Conservation (phyloP, 1,140 invertebrate genomes). For the Glossosoma conforme region DNA sequence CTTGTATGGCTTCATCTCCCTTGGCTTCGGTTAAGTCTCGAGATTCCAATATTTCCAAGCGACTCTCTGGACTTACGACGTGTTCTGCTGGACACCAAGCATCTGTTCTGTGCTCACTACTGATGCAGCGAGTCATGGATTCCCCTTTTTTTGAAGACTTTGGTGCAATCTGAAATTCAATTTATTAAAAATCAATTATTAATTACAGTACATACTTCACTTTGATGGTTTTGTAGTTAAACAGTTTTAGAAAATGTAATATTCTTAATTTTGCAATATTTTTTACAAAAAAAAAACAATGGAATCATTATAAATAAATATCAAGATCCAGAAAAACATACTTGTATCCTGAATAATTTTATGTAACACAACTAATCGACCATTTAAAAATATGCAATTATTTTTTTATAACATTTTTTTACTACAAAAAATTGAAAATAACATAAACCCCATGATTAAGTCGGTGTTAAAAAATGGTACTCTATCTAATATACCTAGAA, state of each 20-base stretch:
- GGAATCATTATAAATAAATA: no score
- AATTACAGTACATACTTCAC: neutral
- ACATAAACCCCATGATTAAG: no score
- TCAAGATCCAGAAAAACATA: no score
- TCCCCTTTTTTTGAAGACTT: slow-evolving; percentile 6
- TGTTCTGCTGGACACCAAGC: slow-evolving; percentile 13
- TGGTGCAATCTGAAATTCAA: slow-evolving; percentile 7
- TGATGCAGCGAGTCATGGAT: slow-evolving; percentile 4
- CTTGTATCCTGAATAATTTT: no score
- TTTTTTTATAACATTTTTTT: no score
- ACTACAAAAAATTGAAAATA: no score
- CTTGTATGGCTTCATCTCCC: slow-evolving; percentile 5
- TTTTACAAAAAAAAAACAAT: neutral
- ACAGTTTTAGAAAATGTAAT: neutral
- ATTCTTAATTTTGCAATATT: neutral
- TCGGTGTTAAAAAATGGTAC: no score
- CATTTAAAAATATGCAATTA: no score
- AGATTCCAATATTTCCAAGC: neutral
- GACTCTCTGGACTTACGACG: slow-evolving; percentile 1
- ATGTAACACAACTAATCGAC: no score
- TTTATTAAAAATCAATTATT: neutral
- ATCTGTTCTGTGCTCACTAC: slow-evolving; percentile 1
- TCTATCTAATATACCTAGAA: no score
- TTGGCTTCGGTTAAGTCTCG: neutral
- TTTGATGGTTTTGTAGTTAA: neutral